Conservation (phyloP, 2,888 invertebrate species). For the Melitaea athalia region DNA sequence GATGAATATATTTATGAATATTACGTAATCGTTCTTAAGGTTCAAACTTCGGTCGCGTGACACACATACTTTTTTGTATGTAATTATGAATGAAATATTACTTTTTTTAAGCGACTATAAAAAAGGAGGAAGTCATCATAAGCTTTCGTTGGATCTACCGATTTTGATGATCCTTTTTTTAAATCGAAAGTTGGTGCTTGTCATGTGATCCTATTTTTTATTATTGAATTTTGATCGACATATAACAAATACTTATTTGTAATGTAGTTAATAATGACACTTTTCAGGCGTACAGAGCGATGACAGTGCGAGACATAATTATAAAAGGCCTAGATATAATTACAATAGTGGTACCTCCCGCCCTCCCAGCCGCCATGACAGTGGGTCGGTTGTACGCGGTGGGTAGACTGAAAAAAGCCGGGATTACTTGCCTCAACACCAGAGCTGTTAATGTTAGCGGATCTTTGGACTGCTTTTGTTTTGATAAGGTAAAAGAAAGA, state of each 20-base stretch:
- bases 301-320: constrained; percentile 84
- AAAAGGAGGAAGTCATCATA: too few relatives aligned
- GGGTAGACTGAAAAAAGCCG: constrained; percentile 87
- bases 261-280: background rate
- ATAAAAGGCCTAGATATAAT: constrained; percentile 94
- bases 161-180: too few relatives aligned
- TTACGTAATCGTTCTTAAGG: too few relatives aligned
- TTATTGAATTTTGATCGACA: too few relatives aligned
- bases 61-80: too few relatives aligned
- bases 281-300: constrained; percentile 82
- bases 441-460: constrained; percentile 96
- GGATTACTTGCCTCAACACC: constrained; percentile 96
- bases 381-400: constrained; percentile 96
- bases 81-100: too few relatives aligned
- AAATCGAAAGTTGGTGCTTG: too few relatives aligned
- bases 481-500: constrained; percentile 92
- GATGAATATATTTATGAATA: too few relatives aligned
- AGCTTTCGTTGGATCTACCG: too few relatives aligned
- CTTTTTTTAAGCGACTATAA: too few relatives aligned
- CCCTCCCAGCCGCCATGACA: constrained; percentile 98
- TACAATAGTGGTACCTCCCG: constrained; percentile 97
- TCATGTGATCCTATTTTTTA: too few relatives aligned
- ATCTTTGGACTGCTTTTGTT: constrained; percentile 93
- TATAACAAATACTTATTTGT: background rate
- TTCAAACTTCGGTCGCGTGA: too few relatives aligned